Base-by-base conservation (phyloP, 2,797 vertebrate species). In the Diceros bicornis region DNA sequence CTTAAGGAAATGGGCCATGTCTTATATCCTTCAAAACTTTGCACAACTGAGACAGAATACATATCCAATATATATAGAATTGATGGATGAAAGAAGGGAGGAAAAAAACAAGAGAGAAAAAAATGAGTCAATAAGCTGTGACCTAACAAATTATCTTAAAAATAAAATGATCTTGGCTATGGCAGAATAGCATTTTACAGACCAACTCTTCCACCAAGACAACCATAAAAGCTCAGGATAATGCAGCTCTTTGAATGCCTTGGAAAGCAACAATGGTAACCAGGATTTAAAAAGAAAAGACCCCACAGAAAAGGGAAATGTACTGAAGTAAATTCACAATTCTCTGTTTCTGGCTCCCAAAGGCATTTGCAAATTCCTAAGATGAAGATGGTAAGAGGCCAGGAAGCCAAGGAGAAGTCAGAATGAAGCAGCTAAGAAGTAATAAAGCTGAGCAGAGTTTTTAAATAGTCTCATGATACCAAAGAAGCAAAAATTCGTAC, bases 281-380 rank as follows among this genome's bases (percentile, higher is more conserved):
- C 17, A 66, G 13, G 47, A 66, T 57, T 81, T 66, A 7, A 64
- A 68, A 71, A 25, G 34, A 72, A 29, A 79, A 66, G n/a, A 27
- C 9, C 64, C 29, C 34, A 6, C 69, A 57, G 25, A 62, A 74
- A 90, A 77, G 78, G 57, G 14, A 81, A 86, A 78, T 47, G 52
- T 55, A 44, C 14, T 79, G 47, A 92, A 27, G 14, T 44, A 71
- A 95, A 84, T 21, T 14, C 44, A 91, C 1, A 72, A 34, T 44
- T 64, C 17, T 57, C 27, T 55, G 55, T 81, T 91, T 34, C 44
- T 72, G 17, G 4, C 29, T 83, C 52, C 50, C 79, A 77, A 50
- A 89, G 32, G 18, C 37, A 77, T 90, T 75, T 90, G 11, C 50
- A 90, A 25, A 37, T 90, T 83, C 44, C 69, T 84, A 77, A 90